Conservation (phyloP, 2,797 vertebrate species). For the Apodemus agrarius region DNA sequence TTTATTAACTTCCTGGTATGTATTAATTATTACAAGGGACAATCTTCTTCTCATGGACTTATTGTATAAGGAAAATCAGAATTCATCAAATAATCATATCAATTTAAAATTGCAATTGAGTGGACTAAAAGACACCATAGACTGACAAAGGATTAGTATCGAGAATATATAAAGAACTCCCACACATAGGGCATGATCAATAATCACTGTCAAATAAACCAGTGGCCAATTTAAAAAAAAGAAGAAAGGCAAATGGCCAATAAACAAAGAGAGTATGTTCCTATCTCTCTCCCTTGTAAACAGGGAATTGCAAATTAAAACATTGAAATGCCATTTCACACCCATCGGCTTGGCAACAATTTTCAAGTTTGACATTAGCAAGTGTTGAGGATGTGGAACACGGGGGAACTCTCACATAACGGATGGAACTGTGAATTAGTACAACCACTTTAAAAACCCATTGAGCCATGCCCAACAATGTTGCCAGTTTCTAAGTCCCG, state of each 20-base stretch:
- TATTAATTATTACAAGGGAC: not conserved
- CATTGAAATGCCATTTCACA: slow-evolving; percentile 49
- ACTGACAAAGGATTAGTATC: slow-evolving; percentile 64
- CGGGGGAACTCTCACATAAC: not conserved
- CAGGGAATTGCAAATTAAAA: slow-evolving; percentile 66
- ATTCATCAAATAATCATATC: slow-evolving; percentile 33
- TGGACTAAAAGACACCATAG: slow-evolving; percentile 29
- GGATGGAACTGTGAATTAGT: slow-evolving; percentile 29
- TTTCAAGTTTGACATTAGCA: slow-evolving; percentile 51
- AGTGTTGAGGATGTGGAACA: slow-evolving; percentile 5
- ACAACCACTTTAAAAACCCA: slow-evolving; percentile 36
- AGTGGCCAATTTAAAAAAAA: slow-evolving; percentile 12
- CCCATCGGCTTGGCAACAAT: slow-evolving; percentile 46
- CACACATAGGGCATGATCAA: slow-evolving; percentile 52
- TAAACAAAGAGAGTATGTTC: slow-evolving; percentile 48
- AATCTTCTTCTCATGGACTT: not conserved
- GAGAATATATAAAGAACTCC: slow-evolving; percentile 74
- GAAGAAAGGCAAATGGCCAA: slow-evolving; percentile 54
- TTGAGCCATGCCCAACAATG: not conserved
- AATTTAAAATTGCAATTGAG: slow-evolving; percentile 27
- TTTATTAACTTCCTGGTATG: not conserved
- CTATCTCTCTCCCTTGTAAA: slow-evolving; percentile 68
- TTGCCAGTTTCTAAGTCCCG: not conserved
- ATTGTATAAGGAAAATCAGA: slow-evolving; percentile 43
- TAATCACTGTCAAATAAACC: slow-evolving; percentile 33